Percentiles rank a stretch among this genome's conserved stretches.
phyloP scores from a whole-genome alignment of 2,888 invertebrate species.

The Oscheius onirici region DNA sequence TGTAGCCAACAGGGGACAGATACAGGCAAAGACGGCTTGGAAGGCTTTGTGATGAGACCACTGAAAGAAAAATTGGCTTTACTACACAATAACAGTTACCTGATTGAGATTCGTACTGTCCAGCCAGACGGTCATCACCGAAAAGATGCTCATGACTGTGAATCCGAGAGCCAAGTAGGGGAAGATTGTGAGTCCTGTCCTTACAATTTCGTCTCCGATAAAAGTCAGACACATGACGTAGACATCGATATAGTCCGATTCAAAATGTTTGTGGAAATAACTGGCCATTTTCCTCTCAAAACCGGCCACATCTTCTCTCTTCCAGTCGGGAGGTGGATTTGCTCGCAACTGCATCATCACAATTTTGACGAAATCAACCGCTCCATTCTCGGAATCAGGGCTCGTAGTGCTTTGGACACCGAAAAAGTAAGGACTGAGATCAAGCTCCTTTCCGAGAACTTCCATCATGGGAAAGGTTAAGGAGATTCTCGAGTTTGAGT shows the following conservation, averaged over 20 bases:
- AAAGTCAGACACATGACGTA: conserved; percentile 60
- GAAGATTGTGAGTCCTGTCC: conserved; percentile 64
- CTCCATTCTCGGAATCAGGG: conserved; percentile 32
- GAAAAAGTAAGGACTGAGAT: conserved; percentile 66
- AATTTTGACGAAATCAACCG: conserved; percentile 54
- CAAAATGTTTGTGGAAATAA: conserved; percentile 62
- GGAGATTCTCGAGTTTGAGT: conserved; percentile 41
- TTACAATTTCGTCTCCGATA: conserved; percentile 64
- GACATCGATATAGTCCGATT: conserved; percentile 49
- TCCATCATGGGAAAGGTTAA: conserved; percentile 64
- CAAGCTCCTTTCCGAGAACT: conserved; percentile 62
- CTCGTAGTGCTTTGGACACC: conserved; percentile 47
- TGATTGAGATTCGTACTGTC: conserved; percentile 47
- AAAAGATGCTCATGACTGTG: conserved; percentile 61
- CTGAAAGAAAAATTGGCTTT: conserved; percentile 17
- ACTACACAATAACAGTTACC: conserved; percentile 4
- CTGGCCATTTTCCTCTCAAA: conserved; percentile 56
- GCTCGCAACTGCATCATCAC: conserved; percentile 61
- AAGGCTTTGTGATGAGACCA: conserved; percentile 17
- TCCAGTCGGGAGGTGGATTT: conserved; percentile 58
- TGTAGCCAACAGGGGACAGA: conserved; percentile 64
- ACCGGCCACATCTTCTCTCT: conserved; percentile 56
- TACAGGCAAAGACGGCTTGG: conserved; percentile 56
- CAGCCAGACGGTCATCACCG: conserved; percentile 59
- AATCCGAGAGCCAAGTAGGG: conserved; percentile 67